Base-by-base conservation (phyloP, 2,888 invertebrate species). In the Lypha dubia region DNA sequence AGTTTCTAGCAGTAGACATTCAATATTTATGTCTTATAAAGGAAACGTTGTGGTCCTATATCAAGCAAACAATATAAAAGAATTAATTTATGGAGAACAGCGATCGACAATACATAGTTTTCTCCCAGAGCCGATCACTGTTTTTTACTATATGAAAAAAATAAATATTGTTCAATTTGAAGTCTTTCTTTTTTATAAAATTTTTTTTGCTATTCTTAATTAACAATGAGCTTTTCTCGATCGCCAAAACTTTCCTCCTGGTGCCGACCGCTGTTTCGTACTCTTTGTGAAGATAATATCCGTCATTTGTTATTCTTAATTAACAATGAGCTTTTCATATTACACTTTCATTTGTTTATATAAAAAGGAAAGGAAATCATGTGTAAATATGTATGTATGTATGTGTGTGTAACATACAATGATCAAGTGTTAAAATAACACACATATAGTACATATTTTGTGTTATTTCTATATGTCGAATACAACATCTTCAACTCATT, bases 401-500 rank as follows among this genome's bases (percentile, higher is more conserved):
- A n/a, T n/a, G n/a, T n/a, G n/a, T n/a, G n/a, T n/a, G n/a, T n/a
- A n/a, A 32, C 15, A 22, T 70, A 20, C 9, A 41, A 20, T 17
- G n/a, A 32, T 44, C 56, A 20, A 70, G 56, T 44, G 46, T n/a
- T 32, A 35, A 58, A 46, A 38, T 20, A 56, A 24, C 22, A 35
- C 75, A 65, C 44, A 49, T 38, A 38, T 8, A n/a, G 24, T 46
- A 3, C 15, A 28, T 58, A 32, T 71, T 22, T n/a, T 51, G 20
- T 4, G 35, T 70, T 32, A 17, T 35, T 60, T 17, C 60, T 49
- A 6, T 17, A 73, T 20, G 15, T 68, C 53, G 9, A 13, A 28
- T 44, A 41, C 71, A 35, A 60, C n/a, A n/a, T n/a, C n/a, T 24
- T 44, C 28, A 53, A 41, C 7, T 46, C 62, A 60, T 73, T 62